phyloP scores from a whole-genome alignment of 1,140 invertebrate species.

The Galendromus occidentalis region DNA sequence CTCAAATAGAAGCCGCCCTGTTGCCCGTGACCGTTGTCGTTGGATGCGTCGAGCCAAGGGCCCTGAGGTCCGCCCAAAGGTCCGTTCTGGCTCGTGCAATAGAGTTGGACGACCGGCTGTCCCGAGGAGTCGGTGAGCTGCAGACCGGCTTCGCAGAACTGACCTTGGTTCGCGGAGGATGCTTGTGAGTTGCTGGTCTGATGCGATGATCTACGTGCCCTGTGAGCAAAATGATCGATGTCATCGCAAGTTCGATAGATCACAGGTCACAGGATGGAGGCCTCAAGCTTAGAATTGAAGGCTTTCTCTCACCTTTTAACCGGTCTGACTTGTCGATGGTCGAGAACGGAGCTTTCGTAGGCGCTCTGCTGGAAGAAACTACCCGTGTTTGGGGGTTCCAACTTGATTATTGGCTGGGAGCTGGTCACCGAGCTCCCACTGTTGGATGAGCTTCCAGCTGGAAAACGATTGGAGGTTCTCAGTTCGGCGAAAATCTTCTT shows the following conservation, averaged over 20 bases:
- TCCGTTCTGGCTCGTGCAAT: conserved; percentile 25
- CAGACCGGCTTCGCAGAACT: not conserved
- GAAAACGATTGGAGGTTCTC: not conserved
- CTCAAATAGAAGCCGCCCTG: not conserved
- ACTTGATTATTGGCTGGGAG: not conserved
- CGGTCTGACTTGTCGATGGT: not conserved
- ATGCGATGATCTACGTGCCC: not conserved
- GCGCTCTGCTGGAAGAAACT: not conserved
- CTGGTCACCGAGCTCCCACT: not conserved
- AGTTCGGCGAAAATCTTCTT: not conserved
- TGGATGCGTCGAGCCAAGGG: not conserved
- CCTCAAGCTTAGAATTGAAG: too few relatives aligned
- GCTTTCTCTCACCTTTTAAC: not conserved
- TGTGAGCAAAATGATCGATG: not conserved
- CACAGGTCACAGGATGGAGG: too few relatives aligned
- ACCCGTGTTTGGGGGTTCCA: not conserved
- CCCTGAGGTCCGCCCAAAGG: conserved; percentile 20
- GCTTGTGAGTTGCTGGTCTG: not conserved
- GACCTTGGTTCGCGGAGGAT: not conserved
- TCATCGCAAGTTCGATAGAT: too few relatives aligned
- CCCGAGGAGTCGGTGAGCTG: not conserved
- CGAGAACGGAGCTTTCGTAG: not conserved
- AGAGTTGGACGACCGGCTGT: conserved; percentile 11
- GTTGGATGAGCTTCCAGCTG: too few relatives aligned
- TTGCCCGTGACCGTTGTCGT: not conserved